A percentile compares a stretch with the other conserved stretches of the same genome.
Evolutionary conservation across 2,113 vertebrate species (phyloP).

Genomic region (Lagopus leucura): DNA sequence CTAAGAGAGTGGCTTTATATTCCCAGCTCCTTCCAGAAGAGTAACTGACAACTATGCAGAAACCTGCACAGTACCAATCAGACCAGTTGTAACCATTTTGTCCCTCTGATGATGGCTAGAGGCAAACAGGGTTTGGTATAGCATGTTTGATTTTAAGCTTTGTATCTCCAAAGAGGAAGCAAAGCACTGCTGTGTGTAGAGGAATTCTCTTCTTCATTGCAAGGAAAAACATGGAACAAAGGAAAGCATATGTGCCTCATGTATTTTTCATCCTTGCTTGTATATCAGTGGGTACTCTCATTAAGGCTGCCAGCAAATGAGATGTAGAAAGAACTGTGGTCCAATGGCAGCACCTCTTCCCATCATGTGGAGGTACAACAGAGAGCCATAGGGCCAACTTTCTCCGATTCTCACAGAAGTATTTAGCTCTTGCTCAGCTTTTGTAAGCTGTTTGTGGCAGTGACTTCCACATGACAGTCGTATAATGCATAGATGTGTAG

Average conservation of each 20-base stretch:
- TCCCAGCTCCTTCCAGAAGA: slow-evolving; percentile 23
- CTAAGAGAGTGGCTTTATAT: slow-evolving; percentile 14
- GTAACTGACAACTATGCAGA: slow-evolving; percentile 34
- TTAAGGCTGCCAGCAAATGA: not conserved
- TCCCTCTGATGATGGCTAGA: not conserved
- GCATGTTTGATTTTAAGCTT: not conserved
- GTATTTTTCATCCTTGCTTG: not conserved
- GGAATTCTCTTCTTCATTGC: not conserved
- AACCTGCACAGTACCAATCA: not conserved
- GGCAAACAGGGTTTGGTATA: not conserved
- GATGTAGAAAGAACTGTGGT: not conserved
- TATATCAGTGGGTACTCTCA: not conserved
- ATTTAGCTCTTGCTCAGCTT: not conserved
- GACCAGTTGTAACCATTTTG: not conserved
- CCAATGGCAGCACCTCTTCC: not conserved
- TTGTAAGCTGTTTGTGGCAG: not conserved
- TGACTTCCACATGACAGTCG: not conserved
- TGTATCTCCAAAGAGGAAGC: not conserved
- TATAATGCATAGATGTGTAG: fast-evolving
- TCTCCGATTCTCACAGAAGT: not conserved
- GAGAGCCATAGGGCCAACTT: not conserved
- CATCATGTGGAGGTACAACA: not conserved
- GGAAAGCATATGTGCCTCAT: fast-evolving
- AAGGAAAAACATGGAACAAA: not conserved
- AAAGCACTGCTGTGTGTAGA: not conserved